Evolutionary conservation across 2,888 invertebrate species (phyloP).

Genomic region (Drosophila nigricruria): DNA sequence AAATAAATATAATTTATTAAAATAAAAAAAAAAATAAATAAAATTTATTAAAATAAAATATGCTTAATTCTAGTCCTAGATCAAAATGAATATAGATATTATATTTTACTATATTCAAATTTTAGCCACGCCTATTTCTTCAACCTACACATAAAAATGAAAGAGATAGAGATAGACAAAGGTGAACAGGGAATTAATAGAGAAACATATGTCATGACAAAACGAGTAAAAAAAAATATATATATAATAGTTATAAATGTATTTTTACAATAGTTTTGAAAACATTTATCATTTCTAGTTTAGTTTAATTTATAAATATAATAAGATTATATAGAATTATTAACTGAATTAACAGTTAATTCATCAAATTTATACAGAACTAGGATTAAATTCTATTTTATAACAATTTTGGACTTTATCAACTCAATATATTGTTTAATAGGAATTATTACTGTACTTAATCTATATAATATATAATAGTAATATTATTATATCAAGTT

Average conservation of each 20-base stretch:
- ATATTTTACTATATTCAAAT: neutral
- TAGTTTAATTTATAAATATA: neutral
- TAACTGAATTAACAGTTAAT: neutral
- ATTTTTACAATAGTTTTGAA: neutral
- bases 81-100: neutral
- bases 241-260: neutral
- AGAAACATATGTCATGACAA: neutral
- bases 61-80: neutral
- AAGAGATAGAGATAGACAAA: neutral
- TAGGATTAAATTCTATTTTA: neutral
- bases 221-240: no score
- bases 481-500: no score
- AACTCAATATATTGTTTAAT: neutral
- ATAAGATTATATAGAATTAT: neutral
- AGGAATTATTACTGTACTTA: slow-evolving; percentile 1
- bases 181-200: neutral
- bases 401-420: neutral
- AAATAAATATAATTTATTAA: no score
- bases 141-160: neutral
- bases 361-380: neutral
- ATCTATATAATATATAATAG: neutral
- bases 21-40: no score
- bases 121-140: neutral
- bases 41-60: neutral
- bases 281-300: neutral